phyloP scores from a whole-genome alignment of 1,140 invertebrate genomes.

The Diachasma alloeum region DNA sequence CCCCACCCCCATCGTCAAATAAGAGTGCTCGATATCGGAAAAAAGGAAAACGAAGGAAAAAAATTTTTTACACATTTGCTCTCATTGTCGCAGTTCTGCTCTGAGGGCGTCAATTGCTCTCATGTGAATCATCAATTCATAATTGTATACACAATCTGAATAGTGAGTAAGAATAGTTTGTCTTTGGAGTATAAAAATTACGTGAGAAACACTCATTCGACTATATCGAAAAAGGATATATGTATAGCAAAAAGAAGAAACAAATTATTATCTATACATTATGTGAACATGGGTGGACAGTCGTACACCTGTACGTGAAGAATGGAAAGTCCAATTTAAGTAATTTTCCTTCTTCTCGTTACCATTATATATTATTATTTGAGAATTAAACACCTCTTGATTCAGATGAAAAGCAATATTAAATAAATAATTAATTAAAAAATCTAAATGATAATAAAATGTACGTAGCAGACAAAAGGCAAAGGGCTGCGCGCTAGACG shows the following conservation, averaged over 20 bases:
- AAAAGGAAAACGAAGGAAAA: not conserved
- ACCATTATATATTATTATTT: not conserved
- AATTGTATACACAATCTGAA: not conserved
- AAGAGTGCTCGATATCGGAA: not conserved
- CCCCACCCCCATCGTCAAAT: not conserved
- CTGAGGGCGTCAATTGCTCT: not conserved
- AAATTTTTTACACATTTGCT: not conserved
- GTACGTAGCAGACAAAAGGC: not conserved
- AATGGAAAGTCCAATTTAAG: not conserved
- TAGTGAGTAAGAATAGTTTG: not conserved
- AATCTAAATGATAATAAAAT: not conserved
- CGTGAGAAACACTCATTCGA: not conserved
- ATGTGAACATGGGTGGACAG: not conserved
- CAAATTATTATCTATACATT: not conserved
- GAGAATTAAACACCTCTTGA: not conserved
- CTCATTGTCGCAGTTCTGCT: not conserved
- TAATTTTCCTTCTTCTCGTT: not conserved
- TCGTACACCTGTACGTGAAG: slow-evolving; percentile 1
- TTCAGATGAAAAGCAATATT: not conserved
- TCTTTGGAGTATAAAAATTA: not conserved
- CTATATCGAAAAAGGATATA: slow-evolving; percentile 4
- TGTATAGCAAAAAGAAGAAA: slow-evolving; percentile 13
- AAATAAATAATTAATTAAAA: not conserved
- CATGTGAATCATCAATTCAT: not conserved
- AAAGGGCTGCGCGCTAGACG: not conserved